Evolutionary conservation across 92 coral and sea anemone species (phyloP), one percentile per base, ranked within the genome.

Genomic region (Diadumene lineata): DNA sequence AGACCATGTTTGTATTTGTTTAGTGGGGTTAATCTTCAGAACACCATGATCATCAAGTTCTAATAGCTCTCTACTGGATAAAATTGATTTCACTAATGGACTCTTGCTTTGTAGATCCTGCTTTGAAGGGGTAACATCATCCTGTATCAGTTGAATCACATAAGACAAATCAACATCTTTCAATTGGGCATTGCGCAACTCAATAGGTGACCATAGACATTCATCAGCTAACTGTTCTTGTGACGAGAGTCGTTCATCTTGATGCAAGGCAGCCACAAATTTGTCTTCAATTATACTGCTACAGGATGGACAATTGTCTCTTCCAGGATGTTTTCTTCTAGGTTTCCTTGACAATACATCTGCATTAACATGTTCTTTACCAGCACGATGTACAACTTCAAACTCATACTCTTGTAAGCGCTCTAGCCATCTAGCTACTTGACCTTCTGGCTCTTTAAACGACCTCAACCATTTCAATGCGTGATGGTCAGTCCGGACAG

Each of bases 261-360:
- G 7, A 32, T 11, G 23, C 43, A 17, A 44, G 17, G 17, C 17
- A 8, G 51, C 51, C 9, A 17, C 51, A 44, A 44, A 9, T 29
- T 34, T 17, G 48, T 48, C 27, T 19, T 16, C 48, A 0, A 43
- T 56, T 43, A 0, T 34, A 48, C 63, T 9, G 70, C 69, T 44
- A 26, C 72, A 75, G 24, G 85, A 78, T 9, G 82, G 85, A 48
- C 82, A 83, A 21, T 78, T 34, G 28, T 84, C 82, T 58, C 79
- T 82, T 38, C 51, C 27, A n/a, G 85, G 82, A 44, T 44, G 51
- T 8, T 44, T 8, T 9, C n/a, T 44, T 62, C 85, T 70, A 11
- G 85, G 83, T 57, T 58, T 31, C 43, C 88, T 66, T 10, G 87
- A 82, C 64, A 82, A 27, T 11, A 81, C 87, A 56, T 87, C 92